Evolutionary conservation across 2,113 vertebrate genomes (phyloP).

Genomic region (Microtus montanus): DNA sequence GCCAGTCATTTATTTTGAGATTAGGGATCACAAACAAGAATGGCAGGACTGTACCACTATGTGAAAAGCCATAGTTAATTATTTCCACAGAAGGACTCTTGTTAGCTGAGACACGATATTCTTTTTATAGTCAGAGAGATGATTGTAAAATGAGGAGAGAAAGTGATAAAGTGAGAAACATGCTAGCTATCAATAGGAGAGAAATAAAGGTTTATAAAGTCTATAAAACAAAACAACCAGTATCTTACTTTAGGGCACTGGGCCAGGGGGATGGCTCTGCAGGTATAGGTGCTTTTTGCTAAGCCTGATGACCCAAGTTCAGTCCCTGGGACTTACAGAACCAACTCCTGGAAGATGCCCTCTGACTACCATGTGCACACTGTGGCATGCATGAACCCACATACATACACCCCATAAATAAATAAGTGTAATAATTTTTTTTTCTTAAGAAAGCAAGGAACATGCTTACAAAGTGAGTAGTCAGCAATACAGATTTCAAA

Average conservation of each 20-base stretch:
- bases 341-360: background rate
- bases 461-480: background rate
- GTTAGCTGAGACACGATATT: background rate
- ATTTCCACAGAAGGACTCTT: conserved; percentile 17
- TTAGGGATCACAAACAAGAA: background rate
- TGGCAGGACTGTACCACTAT: background rate
- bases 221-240: background rate
- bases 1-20: background rate
- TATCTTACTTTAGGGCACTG: background rate
- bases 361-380: background rate
- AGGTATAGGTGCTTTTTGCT: background rate
- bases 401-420: background rate
- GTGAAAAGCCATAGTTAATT: background rate
- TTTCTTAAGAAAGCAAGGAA: background rate
- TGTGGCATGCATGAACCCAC: background rate
- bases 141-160: background rate
- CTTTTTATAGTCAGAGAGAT: background rate
- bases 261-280: background rate
- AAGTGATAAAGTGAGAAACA: background rate
- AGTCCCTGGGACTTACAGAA: background rate
- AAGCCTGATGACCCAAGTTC: background rate
- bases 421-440: background rate
- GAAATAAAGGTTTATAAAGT: background rate
- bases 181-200: background rate
- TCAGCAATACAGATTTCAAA: background rate